Evolutionary conservation across 2,797 vertebrate species (phyloP), one percentile per base, ranked within the genome.

Genomic region (Carduelis carduelis): DNA sequence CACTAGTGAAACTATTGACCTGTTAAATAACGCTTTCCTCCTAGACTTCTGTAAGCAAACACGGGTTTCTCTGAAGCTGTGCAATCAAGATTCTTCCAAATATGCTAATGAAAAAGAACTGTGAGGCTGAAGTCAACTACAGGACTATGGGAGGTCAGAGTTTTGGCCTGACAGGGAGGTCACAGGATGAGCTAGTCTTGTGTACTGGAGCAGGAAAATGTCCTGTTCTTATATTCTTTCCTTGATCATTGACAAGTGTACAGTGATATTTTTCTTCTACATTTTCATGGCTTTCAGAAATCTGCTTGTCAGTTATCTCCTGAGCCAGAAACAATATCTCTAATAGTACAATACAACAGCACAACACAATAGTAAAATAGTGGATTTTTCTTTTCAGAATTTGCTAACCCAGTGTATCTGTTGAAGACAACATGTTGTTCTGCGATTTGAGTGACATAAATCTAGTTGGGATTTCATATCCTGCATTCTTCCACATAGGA

Each of bases 131-230:
- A 63, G 32, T 83, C 35, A 34, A 3, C n/a, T 59, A 18, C 44
- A 53, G 70, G 37, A 11, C 44, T 46, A 11, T 50, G 28, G 18
- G 46, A 78, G 43, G 18, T 39, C 8, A 3, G 12, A 66, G 20
- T 30, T 66, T 63, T 83, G 21, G 14, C 37, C 44, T 37, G 41
- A 28, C 30, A 17, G 66, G 8, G 56, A 84, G 44, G 82, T 56
- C 23, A 44, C 87, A 79, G 63, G 15, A 27, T 18, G 1, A 12
- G 50, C 30, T 44, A 27, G 28, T n/a, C 39, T n/a, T 0, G 0
- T 7, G 28, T 11, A 12, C 9, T 52, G 30, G 34, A 46, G 60
- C 8, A 17, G 26, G 11, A 41, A 59, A 57, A 47, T 32, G 7
- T 16, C 18, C 34, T 20, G 0, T 47, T 83, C 34, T 32, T 71